Evolutionary conservation across 2,888 invertebrate species (phyloP), one percentile per base, ranked within the genome.

Genomic region (Xestia ashworthii): DNA sequence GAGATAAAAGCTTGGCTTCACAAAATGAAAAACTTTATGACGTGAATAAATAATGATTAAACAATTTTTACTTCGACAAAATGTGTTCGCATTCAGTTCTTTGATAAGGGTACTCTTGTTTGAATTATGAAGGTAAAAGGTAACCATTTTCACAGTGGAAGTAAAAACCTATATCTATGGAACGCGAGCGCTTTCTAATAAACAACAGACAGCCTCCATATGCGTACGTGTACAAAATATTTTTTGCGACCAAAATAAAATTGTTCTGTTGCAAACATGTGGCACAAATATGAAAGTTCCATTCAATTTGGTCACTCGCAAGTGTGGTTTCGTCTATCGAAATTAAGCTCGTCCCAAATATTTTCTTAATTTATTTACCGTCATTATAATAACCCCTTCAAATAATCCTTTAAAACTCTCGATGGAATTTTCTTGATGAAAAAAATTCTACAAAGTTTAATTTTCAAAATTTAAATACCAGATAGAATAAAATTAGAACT

Each of bases 211-310:
- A 87, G 82, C 73, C 55, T 32, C 78, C 41, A 65, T 74, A 74
- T 81, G 80, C 80, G 85, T 84, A 87, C 90, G 90, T 85, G 85
- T 80, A 86, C 83, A 79, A 89, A 85, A 83, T 90, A 89, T 87
- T 86, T 85, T 83, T 76, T 73, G 74, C 53, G 78, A 76, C 89
- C 85, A 86, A 81, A 77, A 74, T 86, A 86, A 75, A 79, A 80
- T 80, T 86, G 80, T 65, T 86, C 69, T 50, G 38, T 50, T 68
- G 8, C 62, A 46, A 16, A 70, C 41, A 71, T 68, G 70, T 38
- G 69, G n/a, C 60, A 60, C 58, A 72, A 74, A 77, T 69, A 71
- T 58, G 46, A 22, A 53, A 75, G 60, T 80, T 78, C 65, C n/a
- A 41, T 69, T 75, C 58, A 74, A 74, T 74, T 67, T 78, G 77